Conservation (phyloP, 2,888 invertebrate species). For the Smittia aterrima region DNA sequence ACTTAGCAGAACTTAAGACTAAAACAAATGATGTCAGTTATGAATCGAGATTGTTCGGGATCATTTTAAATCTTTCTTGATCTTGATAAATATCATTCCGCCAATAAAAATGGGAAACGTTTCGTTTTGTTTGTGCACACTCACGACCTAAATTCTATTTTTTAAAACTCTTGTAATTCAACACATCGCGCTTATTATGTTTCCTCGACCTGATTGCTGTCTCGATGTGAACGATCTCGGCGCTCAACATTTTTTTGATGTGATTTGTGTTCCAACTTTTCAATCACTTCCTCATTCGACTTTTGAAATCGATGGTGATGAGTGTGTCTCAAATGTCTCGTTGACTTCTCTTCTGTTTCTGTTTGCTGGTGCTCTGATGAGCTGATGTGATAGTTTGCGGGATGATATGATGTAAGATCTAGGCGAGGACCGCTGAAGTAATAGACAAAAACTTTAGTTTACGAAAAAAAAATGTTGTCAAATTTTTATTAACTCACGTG, state of each 20-base stretch:
- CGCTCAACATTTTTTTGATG: background rate
- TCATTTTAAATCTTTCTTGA: too few relatives aligned
- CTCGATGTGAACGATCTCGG: constrained; percentile 18
- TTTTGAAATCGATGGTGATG: background rate
- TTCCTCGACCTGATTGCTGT: constrained; percentile 15
- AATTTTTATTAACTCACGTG: constrained; percentile 2
- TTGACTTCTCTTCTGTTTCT: background rate
- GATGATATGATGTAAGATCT: constrained; percentile 2
- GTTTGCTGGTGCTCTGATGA: background rate
- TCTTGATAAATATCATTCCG: too few relatives aligned
- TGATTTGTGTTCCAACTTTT: background rate
- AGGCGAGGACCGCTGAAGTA: constrained; percentile 11
- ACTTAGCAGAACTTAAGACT: too few relatives aligned
- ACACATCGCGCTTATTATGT: constrained; percentile 22
- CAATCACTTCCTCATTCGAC: background rate
- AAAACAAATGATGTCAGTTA: too few relatives aligned
- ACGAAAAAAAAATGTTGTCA: too few relatives aligned
- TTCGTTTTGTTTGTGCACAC: background rate
- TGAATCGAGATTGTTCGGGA: too few relatives aligned
- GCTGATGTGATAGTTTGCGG: background rate
- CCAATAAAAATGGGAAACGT: too few relatives aligned
- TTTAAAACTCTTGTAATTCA: background rate
- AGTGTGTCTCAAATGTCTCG: background rate
- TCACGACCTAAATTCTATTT: constrained; percentile 1
- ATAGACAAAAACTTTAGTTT: background rate